Percentiles rank a stretch among this genome's conserved stretches.
These are phyloP conservation scores for Leucoma salicis DNA, from an alignment of 2,888 invertebrate species.

Conservation along the genomic window DNA sequence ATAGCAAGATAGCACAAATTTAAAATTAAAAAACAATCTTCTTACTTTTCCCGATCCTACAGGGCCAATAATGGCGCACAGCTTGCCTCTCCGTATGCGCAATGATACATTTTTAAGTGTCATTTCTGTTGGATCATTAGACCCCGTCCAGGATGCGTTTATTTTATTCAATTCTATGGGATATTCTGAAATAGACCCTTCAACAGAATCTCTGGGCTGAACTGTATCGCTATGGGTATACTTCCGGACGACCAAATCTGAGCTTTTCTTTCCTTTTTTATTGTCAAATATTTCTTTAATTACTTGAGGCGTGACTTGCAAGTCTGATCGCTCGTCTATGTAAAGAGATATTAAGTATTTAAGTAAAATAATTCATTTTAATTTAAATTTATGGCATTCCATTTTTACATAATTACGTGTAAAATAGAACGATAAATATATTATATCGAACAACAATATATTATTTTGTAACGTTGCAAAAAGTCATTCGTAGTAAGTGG, in stretches of 20 bases:
- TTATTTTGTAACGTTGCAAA: no score
- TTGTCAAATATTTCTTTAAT: constrained; percentile 41
- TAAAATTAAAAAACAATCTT: neutral
- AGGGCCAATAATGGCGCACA: constrained; percentile 92
- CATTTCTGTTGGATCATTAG: constrained; percentile 57
- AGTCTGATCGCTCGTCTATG: constrained; percentile 61
- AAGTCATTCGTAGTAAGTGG: neutral
- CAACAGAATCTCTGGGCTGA: constrained; percentile 5
- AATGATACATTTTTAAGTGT: constrained; percentile 81
- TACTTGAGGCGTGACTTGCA: constrained; percentile 33
- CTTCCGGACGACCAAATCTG: constrained; percentile 39
- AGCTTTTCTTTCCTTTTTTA: constrained; percentile 26
- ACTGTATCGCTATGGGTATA: constrained; percentile 36
- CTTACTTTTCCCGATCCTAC: constrained; percentile 91
- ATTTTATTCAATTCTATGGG: constrained; percentile 54
- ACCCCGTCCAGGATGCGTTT: constrained; percentile 61
- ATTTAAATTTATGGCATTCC: no score
- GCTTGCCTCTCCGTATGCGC: constrained; percentile 80
- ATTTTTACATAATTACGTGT: no score
- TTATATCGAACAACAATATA: no score
- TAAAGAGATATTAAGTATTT: constrained; percentile 4
- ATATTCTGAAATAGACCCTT: constrained; percentile 36
- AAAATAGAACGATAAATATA: no score
- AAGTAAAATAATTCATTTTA: neutral
- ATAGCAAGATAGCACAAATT: no score